phyloP scores from a whole-genome alignment of 2,113 vertebrate genomes.

The Guaruba guarouba region DNA sequence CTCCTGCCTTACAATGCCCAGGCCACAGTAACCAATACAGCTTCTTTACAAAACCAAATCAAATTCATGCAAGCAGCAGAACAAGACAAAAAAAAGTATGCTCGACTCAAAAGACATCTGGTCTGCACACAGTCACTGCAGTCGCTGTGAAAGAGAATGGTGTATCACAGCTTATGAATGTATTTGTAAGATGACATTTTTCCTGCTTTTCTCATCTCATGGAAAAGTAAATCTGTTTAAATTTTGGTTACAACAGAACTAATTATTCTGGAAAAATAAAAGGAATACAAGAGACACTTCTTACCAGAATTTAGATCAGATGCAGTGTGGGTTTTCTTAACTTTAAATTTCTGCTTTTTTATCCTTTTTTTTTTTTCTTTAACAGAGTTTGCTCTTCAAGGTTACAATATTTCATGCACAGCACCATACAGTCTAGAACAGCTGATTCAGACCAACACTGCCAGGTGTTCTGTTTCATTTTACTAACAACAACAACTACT shows the following conservation, averaged over 20 bases:
- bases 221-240: background rate
- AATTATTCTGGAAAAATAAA: background rate
- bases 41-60: background rate
- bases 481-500: background rate
- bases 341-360: background rate
- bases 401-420: background rate
- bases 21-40: background rate
- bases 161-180: background rate
- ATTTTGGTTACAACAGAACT: background rate
- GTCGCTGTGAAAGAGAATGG: background rate
- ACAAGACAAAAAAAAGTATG: rapidly evolving
- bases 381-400: background rate
- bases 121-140: background rate
- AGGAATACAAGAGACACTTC: background rate
- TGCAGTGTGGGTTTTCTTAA: background rate
- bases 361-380: no score
- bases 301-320: background rate
- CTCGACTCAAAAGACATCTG: background rate
- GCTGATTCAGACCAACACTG: background rate
- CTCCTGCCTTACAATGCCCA: background rate
- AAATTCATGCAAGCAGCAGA: background rate
- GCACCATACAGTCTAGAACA: background rate
- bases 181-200: background rate
- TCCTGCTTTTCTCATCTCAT: background rate
- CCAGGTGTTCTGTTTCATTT: background rate